phyloP scores from a whole-genome alignment of 2,797 vertebrate genomes.

The Chelon auratus region DNA sequence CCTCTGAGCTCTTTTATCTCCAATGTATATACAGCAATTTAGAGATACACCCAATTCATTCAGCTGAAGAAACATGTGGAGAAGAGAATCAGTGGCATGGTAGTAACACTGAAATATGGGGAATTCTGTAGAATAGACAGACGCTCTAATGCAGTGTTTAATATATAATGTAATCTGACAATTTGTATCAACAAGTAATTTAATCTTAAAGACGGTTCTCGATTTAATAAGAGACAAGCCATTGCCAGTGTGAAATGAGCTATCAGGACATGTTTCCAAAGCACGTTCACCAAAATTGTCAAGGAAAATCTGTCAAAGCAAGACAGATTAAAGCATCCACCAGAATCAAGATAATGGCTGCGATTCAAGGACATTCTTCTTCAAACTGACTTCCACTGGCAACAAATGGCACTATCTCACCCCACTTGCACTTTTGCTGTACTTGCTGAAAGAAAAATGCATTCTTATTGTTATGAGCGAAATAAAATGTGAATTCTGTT shows the following conservation, averaged over 20 bases:
- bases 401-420: slow-evolving; percentile 43
- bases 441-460: slow-evolving; percentile 39
- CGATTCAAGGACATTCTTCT: slow-evolving; percentile 41
- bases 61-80: slow-evolving; percentile 5
- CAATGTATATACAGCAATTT: slow-evolving; percentile 10
- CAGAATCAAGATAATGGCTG: slow-evolving; percentile 28
- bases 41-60: slow-evolving; percentile 24
- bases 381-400: slow-evolving; percentile 36
- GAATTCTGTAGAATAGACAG: background rate
- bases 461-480: slow-evolving; percentile 42
- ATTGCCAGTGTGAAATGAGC: slow-evolving; percentile 36
- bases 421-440: slow-evolving; percentile 34
- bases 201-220: slow-evolving; percentile 14
- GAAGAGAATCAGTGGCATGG: background rate
- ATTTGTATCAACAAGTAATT: slow-evolving; percentile 23
- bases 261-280: slow-evolving; percentile 32
- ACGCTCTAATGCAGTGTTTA: background rate
- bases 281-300: slow-evolving; percentile 16
- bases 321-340: slow-evolving; percentile 23
- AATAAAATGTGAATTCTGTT: slow-evolving; percentile 25
- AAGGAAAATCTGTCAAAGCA: slow-evolving; percentile 35
- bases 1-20: slow-evolving; percentile 43
- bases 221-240: slow-evolving; percentile 29
- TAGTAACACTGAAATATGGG: slow-evolving; percentile 12
- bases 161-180: slow-evolving; percentile 35